Base-by-base conservation (phyloP, 2,888 invertebrate genomes). In the Drosophila subquinaria region DNA sequence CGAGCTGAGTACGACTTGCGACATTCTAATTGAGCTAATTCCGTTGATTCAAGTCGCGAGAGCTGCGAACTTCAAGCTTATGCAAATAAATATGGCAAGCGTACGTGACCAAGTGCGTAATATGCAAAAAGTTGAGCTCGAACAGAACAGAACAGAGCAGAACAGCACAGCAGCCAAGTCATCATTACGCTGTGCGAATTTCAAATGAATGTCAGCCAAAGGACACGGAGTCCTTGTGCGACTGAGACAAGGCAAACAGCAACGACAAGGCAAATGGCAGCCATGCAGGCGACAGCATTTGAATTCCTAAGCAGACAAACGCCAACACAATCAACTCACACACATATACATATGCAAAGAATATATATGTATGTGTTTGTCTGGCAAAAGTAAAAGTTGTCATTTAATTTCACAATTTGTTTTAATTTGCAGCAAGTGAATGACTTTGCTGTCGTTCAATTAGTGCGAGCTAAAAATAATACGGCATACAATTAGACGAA, bases 81-180 rank as follows among this genome's bases (percentile, higher is more conserved):
- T 88, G 82, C 84, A 88, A 86, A 86, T 87, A 88, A 84, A 87
- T 82, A 87, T 72, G 76, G 69, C 23, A 73, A 72, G 57, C 57
- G 82, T 81, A 87, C 86, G 86, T 87, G 86, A 88, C 73, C 87
- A 87, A 83, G 82, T 90, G 88, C 82, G 88, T 89, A 90, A 90
- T 91, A 85, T 81, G 80, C 80, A 83, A 76, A 81, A 82, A 88
- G 78, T 82, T 76, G 73, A 77, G 75, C 68, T 51, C 47, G 67
- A 69, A 20, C 48, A 48, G 53, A 48, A 36, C 33, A 27, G 61
- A 76, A 45, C 67, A 59, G n/a, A n/a, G n/a, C n/a, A n/a, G 64
- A 15, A 2, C 38, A 38, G 17, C 17, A 57, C 47, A 61, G 64
- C 76, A 76, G 69, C 57, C 70, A 59, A 70, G 76, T 73, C 87